Conservation (phyloP, 1,140 invertebrate species). For the Bicyclus anynana region DNA sequence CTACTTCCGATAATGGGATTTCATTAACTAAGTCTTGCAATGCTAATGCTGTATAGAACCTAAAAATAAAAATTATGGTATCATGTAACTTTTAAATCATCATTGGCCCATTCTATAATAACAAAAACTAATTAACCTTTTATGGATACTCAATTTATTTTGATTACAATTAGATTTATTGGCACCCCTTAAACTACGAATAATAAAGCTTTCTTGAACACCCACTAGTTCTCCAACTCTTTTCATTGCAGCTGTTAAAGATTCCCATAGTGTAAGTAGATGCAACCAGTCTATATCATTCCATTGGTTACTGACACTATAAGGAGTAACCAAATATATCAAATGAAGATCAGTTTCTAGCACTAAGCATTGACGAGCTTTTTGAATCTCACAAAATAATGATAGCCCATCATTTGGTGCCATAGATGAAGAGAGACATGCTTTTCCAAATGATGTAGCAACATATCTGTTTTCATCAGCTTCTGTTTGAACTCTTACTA, state of each 20-base stretch:
- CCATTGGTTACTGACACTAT: conserved; percentile 88
- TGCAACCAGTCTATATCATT: conserved; percentile 92
- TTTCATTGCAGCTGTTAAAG: conserved; percentile 86
- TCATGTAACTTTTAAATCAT: background rate
- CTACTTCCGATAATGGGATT: conserved; percentile 87
- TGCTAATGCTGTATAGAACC: conserved; percentile 96
- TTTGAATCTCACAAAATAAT: conserved; percentile 93
- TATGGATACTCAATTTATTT: conserved; percentile 73
- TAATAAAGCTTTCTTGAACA: conserved; percentile 92
- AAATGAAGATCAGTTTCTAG: conserved; percentile 97
- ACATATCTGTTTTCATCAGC: conserved; percentile 79
- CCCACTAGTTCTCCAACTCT: conserved; percentile 95
- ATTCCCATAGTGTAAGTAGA: conserved; percentile 91
- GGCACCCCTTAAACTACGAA: conserved; percentile 85
- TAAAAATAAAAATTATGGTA: conserved; percentile 40
- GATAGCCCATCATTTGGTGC: conserved; percentile 93
- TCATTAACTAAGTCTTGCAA: conserved; percentile 96
- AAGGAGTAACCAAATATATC: conserved; percentile 94
- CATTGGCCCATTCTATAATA: background rate
- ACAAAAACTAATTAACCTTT: conserved; percentile 58
- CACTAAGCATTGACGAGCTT: conserved; percentile 92
- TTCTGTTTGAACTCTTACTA: conserved; percentile 76
- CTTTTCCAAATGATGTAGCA: conserved; percentile 92
- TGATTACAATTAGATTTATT: conserved; percentile 78
- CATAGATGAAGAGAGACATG: conserved; percentile 94